A percentile compares a stretch with the other conserved stretches of the same genome.
Evolutionary conservation across 53 echinoderm and acorn worm species (phyloP).

Genomic region (Echinarachnius parma): DNA sequence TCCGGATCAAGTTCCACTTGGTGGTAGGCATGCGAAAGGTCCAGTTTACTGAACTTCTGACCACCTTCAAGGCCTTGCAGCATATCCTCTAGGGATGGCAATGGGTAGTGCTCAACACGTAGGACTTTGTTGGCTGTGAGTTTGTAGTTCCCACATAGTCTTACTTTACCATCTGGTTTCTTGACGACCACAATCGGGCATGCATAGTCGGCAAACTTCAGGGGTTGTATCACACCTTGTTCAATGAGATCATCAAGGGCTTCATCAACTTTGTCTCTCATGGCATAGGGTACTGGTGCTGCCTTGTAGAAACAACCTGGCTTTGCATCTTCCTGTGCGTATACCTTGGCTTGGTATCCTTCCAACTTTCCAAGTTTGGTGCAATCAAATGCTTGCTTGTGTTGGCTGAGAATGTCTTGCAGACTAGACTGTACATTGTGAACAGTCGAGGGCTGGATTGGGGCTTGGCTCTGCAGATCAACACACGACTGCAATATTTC

Average conservation of each 20-base stretch:
- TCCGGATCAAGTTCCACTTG: constrained; percentile 53
- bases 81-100: constrained; percentile 53
- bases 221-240: constrained; percentile 47
- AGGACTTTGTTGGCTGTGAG: constrained; percentile 57
- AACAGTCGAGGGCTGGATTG: background rate
- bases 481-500: background rate
- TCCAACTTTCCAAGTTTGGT: constrained; percentile 10
- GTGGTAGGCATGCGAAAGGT: constrained; percentile 63
- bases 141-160: constrained; percentile 65
- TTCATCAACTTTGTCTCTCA: constrained; percentile 41
- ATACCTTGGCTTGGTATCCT: constrained; percentile 52
- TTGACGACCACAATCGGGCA: constrained; percentile 53
- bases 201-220: constrained; percentile 53
- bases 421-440: background rate
- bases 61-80: constrained; percentile 62
- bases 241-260: constrained; percentile 47
- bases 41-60: constrained; percentile 45
- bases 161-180: constrained; percentile 52
- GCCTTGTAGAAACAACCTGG: constrained; percentile 50
- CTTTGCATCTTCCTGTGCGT: constrained; percentile 28
- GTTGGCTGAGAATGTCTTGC: background rate
- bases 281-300: constrained; percentile 54
- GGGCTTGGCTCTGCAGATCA: background rate
- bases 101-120: constrained; percentile 51
- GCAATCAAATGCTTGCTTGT: constrained; percentile 16